Conservation (phyloP, 2,888 invertebrate genomes). For the Tiphia femorata region DNA sequence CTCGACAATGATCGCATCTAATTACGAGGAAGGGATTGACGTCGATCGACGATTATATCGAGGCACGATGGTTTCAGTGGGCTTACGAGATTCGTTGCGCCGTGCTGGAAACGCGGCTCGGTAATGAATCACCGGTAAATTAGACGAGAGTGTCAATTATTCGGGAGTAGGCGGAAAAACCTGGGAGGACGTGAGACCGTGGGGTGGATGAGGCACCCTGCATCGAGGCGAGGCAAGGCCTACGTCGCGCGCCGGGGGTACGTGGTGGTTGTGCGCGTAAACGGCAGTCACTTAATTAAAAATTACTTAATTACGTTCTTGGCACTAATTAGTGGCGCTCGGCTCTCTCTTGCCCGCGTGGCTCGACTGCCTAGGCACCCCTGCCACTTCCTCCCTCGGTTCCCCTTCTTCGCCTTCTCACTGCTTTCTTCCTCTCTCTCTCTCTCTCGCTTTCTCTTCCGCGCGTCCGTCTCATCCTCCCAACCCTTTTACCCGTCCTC, state of each 20-base stretch:
- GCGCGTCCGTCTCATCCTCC: constrained; percentile 28
- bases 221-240: constrained; percentile 37
- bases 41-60: too few relatives aligned
- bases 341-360: constrained; percentile 58
- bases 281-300: constrained; percentile 74
- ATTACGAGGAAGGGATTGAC: too few relatives aligned
- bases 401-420: too few relatives aligned
- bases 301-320: constrained; percentile 78
- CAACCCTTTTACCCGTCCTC: constrained; percentile 24
- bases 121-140: too few relatives aligned
- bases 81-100: too few relatives aligned
- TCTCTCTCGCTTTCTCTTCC: constrained; percentile 25
- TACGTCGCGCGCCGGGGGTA: constrained; percentile 24
- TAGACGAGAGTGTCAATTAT: too few relatives aligned
- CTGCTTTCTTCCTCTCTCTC: constrained; percentile 23
- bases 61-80: too few relatives aligned
- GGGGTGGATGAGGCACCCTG: constrained; percentile 46
- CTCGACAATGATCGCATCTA: too few relatives aligned
- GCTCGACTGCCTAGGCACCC: constrained; percentile 44
- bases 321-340: constrained; percentile 74
- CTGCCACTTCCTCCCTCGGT: constrained; percentile 32
- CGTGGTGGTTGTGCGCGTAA: constrained; percentile 63
- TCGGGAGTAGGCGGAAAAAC: too few relatives aligned
- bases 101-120: too few relatives aligned
- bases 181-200: too few relatives aligned